Evolutionary conservation across 2,113 vertebrate species (phyloP), one percentile per base, ranked within the genome.

Genomic region (Hemicordylus capensis): DNA sequence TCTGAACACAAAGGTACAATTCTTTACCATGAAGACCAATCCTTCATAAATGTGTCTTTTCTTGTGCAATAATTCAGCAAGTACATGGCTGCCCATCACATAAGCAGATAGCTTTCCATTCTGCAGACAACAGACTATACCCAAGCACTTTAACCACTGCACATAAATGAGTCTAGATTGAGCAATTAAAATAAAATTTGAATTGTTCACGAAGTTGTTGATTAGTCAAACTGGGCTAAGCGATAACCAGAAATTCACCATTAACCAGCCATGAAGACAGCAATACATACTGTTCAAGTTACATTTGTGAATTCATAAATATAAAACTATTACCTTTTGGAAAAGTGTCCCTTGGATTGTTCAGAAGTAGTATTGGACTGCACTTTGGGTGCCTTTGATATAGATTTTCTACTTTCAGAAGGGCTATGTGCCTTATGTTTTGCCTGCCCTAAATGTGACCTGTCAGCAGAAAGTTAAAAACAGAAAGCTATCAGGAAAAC

Each of bases 321-420:
- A 95, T 72, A 88, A 96, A 96, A 85, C 86, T 91, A 95, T 97
- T 99, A 99, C 99, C 98, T 99, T 98, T 97, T 98, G 96, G 98
- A 98, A 97, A 98, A 97, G 97, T 98, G 97, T 97, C 98, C 98
- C 97, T 97, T 98, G 97, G 98, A 97, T 95, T 98, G 98, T 94
- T 98, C 98, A 97, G 98, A 94, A 97, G 98, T 96, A 96, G 98
- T 98, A 97, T 97, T 98, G 98, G 98, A 96, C 95, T 98, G 97
- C 97, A 98, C 97, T 99, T 99, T 99, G 97, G 98, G 97, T 98
- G 98, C 97, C 97, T 99, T 99, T 97, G 98, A 98, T 97, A 98
- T 97, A 97, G 97, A 97, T 98, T 98, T 98, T 98, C 97, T 99
- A 98, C 96, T 98, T 97, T 99, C 98, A 97, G 98, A 97, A 97